Evolutionary conservation across 2,113 vertebrate genomes (phyloP).

Genomic region (Papio anubis): DNA sequence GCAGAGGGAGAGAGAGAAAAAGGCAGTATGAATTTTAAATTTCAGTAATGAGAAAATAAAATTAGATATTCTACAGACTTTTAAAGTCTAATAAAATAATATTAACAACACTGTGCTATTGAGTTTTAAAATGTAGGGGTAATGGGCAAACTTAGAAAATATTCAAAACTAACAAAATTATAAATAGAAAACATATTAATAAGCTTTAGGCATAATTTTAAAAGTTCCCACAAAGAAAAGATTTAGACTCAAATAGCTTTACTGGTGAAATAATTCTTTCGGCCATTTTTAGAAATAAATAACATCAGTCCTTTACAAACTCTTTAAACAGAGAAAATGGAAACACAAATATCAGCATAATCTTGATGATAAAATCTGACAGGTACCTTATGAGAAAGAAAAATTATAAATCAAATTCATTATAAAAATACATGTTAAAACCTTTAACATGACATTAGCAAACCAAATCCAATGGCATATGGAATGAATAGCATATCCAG

Average conservation of each 20-base stretch:
- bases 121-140: not conserved
- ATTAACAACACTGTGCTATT: not conserved
- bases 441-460: not conserved
- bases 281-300: not conserved
- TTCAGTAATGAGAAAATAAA: not conserved
- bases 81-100: not conserved
- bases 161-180: not conserved
- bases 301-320: not conserved
- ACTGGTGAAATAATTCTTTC: not conserved
- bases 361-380: not conserved
- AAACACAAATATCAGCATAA: not conserved
- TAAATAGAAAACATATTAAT: not conserved
- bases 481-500: not conserved
- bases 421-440: not conserved
- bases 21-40: not conserved
- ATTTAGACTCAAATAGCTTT: not conserved
- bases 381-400: not conserved
- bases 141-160: not conserved
- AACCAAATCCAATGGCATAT: not conserved
- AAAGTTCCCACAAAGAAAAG: not conserved
- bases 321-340: not conserved
- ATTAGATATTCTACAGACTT: not conserved
- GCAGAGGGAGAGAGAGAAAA: no score
- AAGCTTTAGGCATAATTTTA: not conserved
- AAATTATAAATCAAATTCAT: not conserved